A percentile compares a stretch with the other conserved stretches of the same genome.
These are phyloP conservation scores for Psilanteris sp. DNA, from an alignment of 1,140 invertebrate species.

Conservation along the genomic window DNA sequence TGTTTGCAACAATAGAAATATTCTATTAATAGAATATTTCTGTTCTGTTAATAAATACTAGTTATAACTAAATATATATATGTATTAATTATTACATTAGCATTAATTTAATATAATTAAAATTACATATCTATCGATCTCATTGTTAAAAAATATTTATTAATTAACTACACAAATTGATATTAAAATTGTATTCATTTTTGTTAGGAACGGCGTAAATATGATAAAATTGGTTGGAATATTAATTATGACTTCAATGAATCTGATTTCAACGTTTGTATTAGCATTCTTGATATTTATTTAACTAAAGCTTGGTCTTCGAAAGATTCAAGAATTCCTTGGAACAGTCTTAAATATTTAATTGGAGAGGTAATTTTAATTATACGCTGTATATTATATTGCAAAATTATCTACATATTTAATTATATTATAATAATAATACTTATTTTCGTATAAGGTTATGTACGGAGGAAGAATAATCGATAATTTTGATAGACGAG, in stretches of 20 bases:
- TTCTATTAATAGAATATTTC: too few species aligned
- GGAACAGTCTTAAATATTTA: conserved; percentile 93
- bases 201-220: conserved; percentile 90
- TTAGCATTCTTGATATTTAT: conserved; percentile 90
- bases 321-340: conserved; percentile 86
- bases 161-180: too few species aligned
- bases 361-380: conserved; percentile 87
- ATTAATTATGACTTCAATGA: conserved; percentile 95
- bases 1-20: too few species aligned
- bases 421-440: background rate
- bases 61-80: too few species aligned
- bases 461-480: conserved; percentile 96
- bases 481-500: conserved; percentile 91
- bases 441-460: conserved; percentile 80
- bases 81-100: too few species aligned
- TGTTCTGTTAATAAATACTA: too few species aligned
- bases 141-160: too few species aligned
- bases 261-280: conserved; percentile 93
- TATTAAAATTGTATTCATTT: conserved; percentile 9
- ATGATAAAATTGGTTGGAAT: conserved; percentile 96
- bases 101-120: too few species aligned
- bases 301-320: conserved; percentile 84
- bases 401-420: background rate
- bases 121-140: too few species aligned
- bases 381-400: too few species aligned